phyloP scores from a whole-genome alignment of 92 coral and sea anemone genomes.

The Micromussa lordhowensis region DNA sequence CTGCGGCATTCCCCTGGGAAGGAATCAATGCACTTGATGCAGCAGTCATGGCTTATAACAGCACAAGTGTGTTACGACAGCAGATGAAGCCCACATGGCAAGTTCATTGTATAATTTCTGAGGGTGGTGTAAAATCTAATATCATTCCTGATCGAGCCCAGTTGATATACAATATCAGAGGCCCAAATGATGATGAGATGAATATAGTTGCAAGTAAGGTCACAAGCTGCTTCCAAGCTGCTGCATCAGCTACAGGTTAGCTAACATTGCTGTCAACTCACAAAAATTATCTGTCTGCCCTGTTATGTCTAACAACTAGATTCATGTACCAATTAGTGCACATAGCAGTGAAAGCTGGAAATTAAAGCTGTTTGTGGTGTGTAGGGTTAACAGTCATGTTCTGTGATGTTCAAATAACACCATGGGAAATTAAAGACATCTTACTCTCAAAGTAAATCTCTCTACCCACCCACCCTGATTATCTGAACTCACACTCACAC shows the following conservation, averaged over 20 bases:
- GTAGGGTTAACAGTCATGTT: too few relatives aligned
- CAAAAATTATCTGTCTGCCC: too few relatives aligned
- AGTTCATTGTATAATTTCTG: conserved; percentile 77
- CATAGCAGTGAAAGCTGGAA: too few relatives aligned
- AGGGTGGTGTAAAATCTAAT: conserved; percentile 94
- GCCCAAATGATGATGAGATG: neutral
- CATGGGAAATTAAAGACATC: too few relatives aligned
- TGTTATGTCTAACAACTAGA: too few relatives aligned
- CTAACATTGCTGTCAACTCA: neutral
- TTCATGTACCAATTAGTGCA: too few relatives aligned
- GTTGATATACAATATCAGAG: neutral
- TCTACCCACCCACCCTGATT: too few relatives aligned
- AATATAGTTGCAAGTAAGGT: neutral
- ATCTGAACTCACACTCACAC: too few relatives aligned
- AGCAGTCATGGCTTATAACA: conserved; percentile 82
- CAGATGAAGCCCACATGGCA: conserved; percentile 97
- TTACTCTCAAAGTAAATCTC: too few relatives aligned
- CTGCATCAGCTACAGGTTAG: neutral
- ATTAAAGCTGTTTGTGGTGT: too few relatives aligned
- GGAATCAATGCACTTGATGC: conserved; percentile 96
- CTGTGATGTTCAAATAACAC: too few relatives aligned
- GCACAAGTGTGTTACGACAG: conserved; percentile 81
- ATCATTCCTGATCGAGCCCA: conserved; percentile 82
- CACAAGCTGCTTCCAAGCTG: neutral
- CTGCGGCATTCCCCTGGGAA: conserved; percentile 95